These are phyloP conservation scores for Mactromeris polynyma DNA, from an alignment of 2,888 invertebrate genomes.

Conservation along the genomic window DNA sequence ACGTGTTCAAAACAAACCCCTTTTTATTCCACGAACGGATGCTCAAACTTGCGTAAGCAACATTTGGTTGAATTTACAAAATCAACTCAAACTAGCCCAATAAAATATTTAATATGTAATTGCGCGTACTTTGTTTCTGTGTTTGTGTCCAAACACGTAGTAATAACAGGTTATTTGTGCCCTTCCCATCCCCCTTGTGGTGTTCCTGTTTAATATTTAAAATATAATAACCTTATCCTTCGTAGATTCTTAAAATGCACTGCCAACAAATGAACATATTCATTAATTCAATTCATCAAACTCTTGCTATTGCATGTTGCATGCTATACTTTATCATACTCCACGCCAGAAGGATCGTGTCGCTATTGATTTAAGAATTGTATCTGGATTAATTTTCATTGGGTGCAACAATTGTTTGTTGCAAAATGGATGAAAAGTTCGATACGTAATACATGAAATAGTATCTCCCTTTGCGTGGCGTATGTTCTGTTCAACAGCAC, in stretches of 20 bases:
- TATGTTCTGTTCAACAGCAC: not conserved
- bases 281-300: not conserved
- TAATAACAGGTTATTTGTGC: not conserved
- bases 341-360: not conserved
- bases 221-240: not conserved
- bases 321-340: not conserved
- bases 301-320: not conserved
- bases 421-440: not conserved
- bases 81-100: too few species aligned
- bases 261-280: not conserved
- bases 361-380: not conserved
- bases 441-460: not conserved
- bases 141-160: not conserved
- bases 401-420: not conserved
- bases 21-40: too few species aligned
- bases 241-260: not conserved
- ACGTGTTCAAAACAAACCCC: too few species aligned
- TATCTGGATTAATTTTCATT: constrained; percentile 9
- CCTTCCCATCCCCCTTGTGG: not conserved
- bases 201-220: not conserved
- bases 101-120: too few species aligned
- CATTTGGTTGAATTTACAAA: too few species aligned
- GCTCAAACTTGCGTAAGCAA: too few species aligned
- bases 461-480: not conserved
- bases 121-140: too few species aligned